These are phyloP conservation scores for Onychorhynchus coronatus DNA, from an alignment of 2,113 vertebrate genomes.

Conservation along the genomic window DNA sequence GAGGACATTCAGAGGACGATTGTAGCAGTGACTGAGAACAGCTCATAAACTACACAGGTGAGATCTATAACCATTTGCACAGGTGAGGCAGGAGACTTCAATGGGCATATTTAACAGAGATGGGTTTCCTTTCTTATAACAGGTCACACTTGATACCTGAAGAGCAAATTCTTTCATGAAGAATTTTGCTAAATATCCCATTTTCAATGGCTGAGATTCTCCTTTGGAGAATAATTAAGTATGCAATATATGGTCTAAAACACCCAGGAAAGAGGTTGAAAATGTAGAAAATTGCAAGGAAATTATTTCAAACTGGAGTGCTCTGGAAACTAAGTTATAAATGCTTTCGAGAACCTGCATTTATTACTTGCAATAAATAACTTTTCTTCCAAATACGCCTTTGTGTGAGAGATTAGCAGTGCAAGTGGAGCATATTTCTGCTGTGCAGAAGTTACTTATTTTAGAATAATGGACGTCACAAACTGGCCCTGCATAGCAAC, in stretches of 20 bases:
- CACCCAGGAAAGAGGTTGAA: constrained; percentile 27
- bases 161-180: background rate
- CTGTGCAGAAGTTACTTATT: constrained; percentile 66
- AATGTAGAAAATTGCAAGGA: constrained; percentile 47
- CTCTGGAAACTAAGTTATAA: constrained; percentile 54
- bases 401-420: constrained; percentile 63
- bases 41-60: background rate
- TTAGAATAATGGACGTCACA: constrained; percentile 69
- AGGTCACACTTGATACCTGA: background rate
- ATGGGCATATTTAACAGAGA: background rate
- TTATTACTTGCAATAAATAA: constrained; percentile 67
- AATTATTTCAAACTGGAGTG: constrained; percentile 57
- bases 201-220: constrained; percentile 14
- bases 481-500: constrained; percentile 61
- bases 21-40: background rate
- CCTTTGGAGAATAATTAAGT: constrained; percentile 4
- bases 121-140: background rate
- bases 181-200: background rate
- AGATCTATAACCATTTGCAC: background rate
- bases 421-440: constrained; percentile 65
- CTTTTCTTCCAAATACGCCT: constrained; percentile 50
- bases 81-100: background rate
- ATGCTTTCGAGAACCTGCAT: constrained; percentile 61
- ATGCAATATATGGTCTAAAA: constrained; percentile 31
- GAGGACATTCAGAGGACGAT: background rate